Evolutionary conservation across 2,797 vertebrate species (phyloP).

Genomic region (Fistularia tabacaria): DNA sequence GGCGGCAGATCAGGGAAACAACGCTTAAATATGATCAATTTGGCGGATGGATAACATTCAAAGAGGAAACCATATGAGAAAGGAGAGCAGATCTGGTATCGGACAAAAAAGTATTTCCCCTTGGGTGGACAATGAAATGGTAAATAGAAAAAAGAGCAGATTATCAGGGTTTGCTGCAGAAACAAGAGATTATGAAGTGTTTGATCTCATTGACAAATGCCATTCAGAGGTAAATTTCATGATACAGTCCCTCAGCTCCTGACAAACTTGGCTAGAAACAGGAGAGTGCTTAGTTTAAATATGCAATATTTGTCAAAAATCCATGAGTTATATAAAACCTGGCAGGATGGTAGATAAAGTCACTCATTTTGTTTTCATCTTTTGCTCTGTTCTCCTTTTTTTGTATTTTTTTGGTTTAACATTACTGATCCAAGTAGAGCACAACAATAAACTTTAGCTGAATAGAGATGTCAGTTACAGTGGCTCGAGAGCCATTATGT

Average conservation of each 20-base stretch:
- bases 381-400: slow-evolving; percentile 35
- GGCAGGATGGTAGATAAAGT: slow-evolving; percentile 28
- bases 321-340: slow-evolving; percentile 47
- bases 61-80: slow-evolving; percentile 6
- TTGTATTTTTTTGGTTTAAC: slow-evolving; percentile 34
- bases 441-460: slow-evolving; percentile 64
- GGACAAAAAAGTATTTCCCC: not conserved
- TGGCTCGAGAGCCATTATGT: slow-evolving; percentile 63
- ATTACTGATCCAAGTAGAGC: slow-evolving; percentile 52
- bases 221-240: slow-evolving; percentile 31
- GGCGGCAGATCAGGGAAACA: slow-evolving; percentile 25
- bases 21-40: slow-evolving; percentile 26
- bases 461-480: slow-evolving; percentile 68
- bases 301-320: no score
- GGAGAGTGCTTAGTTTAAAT: slow-evolving; percentile 45
- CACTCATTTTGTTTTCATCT: no score
- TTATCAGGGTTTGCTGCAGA: slow-evolving; percentile 25
- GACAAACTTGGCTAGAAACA: slow-evolving; percentile 39
- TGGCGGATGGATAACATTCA: slow-evolving; percentile 29
- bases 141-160: not conserved
- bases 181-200: slow-evolving; percentile 21
- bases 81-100: not conserved
- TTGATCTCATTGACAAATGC: slow-evolving; percentile 11
- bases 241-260: slow-evolving; percentile 39
- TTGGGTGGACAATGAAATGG: slow-evolving; percentile 2